Conservation (phyloP, 1,140 invertebrate species). For the Varroa destructor region DNA sequence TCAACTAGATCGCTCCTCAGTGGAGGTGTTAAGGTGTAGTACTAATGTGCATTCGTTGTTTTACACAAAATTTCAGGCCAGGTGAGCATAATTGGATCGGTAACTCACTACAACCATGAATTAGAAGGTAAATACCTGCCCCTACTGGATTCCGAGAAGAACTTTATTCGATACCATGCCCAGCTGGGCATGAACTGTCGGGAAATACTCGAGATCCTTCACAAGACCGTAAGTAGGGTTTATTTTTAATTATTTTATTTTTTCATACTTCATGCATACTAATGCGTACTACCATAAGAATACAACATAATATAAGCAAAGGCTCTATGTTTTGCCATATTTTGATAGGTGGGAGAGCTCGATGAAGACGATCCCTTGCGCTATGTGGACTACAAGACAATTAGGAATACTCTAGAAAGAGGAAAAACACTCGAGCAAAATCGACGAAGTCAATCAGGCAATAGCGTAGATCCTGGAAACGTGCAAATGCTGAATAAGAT, state of each 20-base stretch:
- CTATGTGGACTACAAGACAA: slow-evolving; percentile 21
- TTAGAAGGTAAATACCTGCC: slow-evolving; percentile 15
- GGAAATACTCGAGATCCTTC: slow-evolving; percentile 17
- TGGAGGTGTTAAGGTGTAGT: too few relatives aligned
- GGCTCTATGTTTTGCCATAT: too few relatives aligned
- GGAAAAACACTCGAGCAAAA: slow-evolving; percentile 15
- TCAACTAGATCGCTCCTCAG: too few relatives aligned
- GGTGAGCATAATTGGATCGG: slow-evolving; percentile 11
- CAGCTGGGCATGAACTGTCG: slow-evolving; percentile 25
- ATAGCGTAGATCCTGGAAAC: too few relatives aligned
- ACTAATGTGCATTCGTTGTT: too few relatives aligned
- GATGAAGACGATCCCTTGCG: slow-evolving; percentile 20
- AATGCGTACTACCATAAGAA: too few relatives aligned
- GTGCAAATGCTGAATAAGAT: too few relatives aligned
- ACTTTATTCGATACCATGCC: slow-evolving; percentile 12
- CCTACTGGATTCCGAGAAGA: slow-evolving; percentile 13
- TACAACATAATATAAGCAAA: too few relatives aligned
- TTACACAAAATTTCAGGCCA: background rate
- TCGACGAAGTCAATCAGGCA: background rate
- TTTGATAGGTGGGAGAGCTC: slow-evolving; percentile 7
- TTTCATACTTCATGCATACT: too few relatives aligned
- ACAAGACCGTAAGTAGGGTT: slow-evolving; percentile 6
- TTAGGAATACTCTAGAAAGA: slow-evolving; percentile 12
- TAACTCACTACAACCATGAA: slow-evolving; percentile 26
- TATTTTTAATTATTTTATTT: too few relatives aligned